Percentiles rank a stretch among this genome's conserved stretches.
These are phyloP conservation scores for Gymnopithys bicolor DNA, from an alignment of 2,797 vertebrate species.

Conservation along the genomic window DNA sequence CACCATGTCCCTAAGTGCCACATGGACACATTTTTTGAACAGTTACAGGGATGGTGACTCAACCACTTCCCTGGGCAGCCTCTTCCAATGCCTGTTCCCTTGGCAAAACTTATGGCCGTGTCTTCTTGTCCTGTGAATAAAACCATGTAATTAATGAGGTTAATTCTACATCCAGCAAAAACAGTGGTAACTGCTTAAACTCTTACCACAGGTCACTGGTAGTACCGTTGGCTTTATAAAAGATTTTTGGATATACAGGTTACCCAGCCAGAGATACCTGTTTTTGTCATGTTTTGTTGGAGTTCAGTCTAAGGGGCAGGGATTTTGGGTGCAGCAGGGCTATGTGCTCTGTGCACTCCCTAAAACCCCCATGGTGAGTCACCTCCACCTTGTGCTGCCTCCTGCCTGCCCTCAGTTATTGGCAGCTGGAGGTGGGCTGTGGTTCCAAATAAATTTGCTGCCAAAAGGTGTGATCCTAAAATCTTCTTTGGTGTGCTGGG, in stretches of 20 bases:
- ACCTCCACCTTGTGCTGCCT: background rate
- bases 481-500: background rate
- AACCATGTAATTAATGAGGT: background rate
- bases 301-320: background rate
- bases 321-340: background rate
- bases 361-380: fast-evolving
- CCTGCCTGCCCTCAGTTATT: background rate
- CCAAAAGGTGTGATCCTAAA: background rate
- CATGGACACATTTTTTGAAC: too few relatives aligned
- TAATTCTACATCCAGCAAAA: background rate
- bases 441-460: background rate
- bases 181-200: background rate
- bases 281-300: background rate
- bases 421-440: background rate
- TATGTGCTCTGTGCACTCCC: too few relatives aligned
- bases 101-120: background rate
- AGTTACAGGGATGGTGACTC: background rate
- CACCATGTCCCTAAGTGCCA: background rate
- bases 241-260: background rate
- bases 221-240: background rate
- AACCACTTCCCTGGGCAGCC: background rate
- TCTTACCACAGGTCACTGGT: background rate
- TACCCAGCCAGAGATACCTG: background rate
- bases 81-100: background rate
- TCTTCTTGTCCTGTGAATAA: background rate